A percentile compares a stretch with the other conserved stretches of the same genome.
Conservation (phyloP, 2,888 invertebrate species). For the Sipunculus nudus region DNA sequence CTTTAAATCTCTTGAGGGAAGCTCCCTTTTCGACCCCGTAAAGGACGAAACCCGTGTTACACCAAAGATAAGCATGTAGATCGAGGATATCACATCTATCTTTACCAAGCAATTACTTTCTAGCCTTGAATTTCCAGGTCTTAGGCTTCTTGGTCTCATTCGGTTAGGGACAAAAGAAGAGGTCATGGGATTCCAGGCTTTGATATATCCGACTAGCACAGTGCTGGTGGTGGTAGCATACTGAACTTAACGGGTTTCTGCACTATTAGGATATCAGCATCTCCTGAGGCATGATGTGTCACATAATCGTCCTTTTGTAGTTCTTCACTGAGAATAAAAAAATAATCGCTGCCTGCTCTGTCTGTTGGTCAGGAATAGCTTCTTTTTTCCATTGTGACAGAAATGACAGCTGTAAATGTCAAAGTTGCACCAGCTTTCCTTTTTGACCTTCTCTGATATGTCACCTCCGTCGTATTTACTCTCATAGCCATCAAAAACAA, state of each 20-base stretch:
- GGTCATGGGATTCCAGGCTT: constrained; percentile 4
- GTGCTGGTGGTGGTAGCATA: constrained; percentile 17
- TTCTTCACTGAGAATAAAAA: constrained; percentile 26
- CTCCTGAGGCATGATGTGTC: constrained; percentile 36
- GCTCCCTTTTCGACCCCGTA: no score
- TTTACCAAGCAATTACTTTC: constrained; percentile 20
- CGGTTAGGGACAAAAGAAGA: constrained; percentile 19
- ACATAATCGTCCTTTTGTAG: constrained; percentile 17
- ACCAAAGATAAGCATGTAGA: constrained; percentile 39
- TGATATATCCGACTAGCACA: constrained; percentile 46
- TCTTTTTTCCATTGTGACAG: constrained; percentile 38
- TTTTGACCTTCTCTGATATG: constrained; percentile 37
- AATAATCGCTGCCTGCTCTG: constrained; percentile 45
- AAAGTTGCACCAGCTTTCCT: constrained; percentile 28
- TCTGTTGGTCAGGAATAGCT: constrained; percentile 39
- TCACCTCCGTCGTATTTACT: constrained; percentile 41
- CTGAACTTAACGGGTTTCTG: constrained; percentile 35
- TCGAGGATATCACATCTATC: constrained; percentile 23
- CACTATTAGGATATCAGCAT: constrained; percentile 45
- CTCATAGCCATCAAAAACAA: constrained; percentile 47
- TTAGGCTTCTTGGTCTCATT: constrained; percentile 13
- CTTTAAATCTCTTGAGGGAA: no score
- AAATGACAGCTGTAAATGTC: constrained; percentile 31
- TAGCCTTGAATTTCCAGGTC: constrained; percentile 35
- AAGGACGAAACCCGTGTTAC: constrained; percentile 38